Conservation (phyloP, 2,888 invertebrate genomes). For the Orthosia gothica region DNA sequence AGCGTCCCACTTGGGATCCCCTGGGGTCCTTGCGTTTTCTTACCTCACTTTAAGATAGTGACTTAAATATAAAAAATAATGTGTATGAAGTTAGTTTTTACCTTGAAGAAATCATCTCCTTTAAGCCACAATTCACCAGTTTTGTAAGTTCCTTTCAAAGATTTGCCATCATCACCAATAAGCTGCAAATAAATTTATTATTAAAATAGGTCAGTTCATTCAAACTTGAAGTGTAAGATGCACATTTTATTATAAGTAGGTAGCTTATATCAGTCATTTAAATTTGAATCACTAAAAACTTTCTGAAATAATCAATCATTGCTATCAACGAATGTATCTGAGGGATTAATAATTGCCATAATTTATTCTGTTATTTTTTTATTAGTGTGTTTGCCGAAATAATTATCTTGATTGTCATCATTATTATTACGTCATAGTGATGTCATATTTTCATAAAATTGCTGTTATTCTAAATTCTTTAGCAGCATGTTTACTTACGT, state of each 20-base stretch:
- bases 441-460: neutral
- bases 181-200: slow-evolving; percentile 68
- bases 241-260: no score
- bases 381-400: neutral
- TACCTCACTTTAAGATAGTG: no score
- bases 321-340: slow-evolving; percentile 21
- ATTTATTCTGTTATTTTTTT: neutral
- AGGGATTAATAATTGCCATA: neutral
- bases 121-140: slow-evolving; percentile 77
- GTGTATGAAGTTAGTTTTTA: slow-evolving; percentile 41
- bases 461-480: neutral
- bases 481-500: neutral
- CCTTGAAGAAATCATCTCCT: slow-evolving; percentile 78
- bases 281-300: slow-evolving; percentile 12
- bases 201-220: slow-evolving; percentile 6
- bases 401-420: neutral
- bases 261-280: slow-evolving; percentile 1
- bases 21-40: no score
- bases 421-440: slow-evolving; percentile 4
- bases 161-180: slow-evolving; percentile 68
- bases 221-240: no score
- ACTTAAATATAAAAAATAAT: neutral
- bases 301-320: slow-evolving; percentile 34
- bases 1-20: no score
- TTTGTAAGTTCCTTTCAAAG: slow-evolving; percentile 64